Evolutionary conservation across 2,888 invertebrate species (phyloP).

Genomic region (Oxyteleia sp.): DNA sequence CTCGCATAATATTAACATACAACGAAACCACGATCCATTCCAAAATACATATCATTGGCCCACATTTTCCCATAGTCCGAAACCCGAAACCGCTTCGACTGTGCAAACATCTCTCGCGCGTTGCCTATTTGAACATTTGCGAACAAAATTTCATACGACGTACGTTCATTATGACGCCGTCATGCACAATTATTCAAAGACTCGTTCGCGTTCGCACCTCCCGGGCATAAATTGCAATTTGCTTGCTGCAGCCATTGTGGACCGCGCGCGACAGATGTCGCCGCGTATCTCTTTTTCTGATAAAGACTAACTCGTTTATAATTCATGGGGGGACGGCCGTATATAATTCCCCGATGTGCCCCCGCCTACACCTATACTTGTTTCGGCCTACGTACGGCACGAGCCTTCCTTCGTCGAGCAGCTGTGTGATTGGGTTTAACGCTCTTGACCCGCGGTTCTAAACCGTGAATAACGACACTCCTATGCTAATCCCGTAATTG

Average conservation of each 20-base stretch:
- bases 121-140: slow-evolving; percentile 37
- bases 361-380: slow-evolving; percentile 19
- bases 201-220: slow-evolving; percentile 4
- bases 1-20: too few relatives aligned
- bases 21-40: slow-evolving; percentile 7
- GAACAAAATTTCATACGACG: slow-evolving; percentile 38
- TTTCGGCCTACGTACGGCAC: slow-evolving; percentile 49
- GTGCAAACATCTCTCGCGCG: slow-evolving; percentile 26
- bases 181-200: slow-evolving; percentile 27
- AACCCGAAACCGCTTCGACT: slow-evolving; percentile 26
- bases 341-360: slow-evolving; percentile 35
- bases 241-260: slow-evolving; percentile 10
- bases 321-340: slow-evolving; percentile 28
- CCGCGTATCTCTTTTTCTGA: slow-evolving; percentile 23
- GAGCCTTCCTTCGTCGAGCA: too few relatives aligned
- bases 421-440: too few relatives aligned
- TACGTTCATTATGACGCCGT: slow-evolving; percentile 32
- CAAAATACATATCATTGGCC: slow-evolving; percentile 17
- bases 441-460: too few relatives aligned
- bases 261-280: slow-evolving; percentile 51
- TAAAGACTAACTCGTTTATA: slow-evolving; percentile 36
- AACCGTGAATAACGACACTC: too few relatives aligned
- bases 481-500: too few relatives aligned
- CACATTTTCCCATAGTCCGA: slow-evolving; percentile 15
- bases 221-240: slow-evolving; percentile 29